These are phyloP conservation scores for Heliconius congener DNA, from an alignment of 1,140 invertebrate genomes.

Conservation along the genomic window DNA sequence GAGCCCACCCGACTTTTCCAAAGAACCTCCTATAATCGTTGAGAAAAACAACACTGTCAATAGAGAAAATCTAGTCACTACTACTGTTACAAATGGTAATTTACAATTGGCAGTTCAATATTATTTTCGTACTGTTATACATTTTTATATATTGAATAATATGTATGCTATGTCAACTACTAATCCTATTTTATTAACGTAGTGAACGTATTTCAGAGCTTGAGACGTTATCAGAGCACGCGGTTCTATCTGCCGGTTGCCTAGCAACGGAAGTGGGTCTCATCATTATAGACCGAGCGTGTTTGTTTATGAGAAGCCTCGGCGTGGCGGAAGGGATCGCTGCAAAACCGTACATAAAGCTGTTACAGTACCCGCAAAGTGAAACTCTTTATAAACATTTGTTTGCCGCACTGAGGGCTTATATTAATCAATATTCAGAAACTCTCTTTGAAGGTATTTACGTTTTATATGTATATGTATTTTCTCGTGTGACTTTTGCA, in stretches of 20 bases:
- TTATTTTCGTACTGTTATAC: background rate
- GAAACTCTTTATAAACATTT: constrained; percentile 94
- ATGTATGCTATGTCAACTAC: background rate
- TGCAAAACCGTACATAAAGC: constrained; percentile 91
- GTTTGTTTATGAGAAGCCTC: constrained; percentile 92
- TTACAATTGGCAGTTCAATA: background rate
- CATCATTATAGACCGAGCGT: constrained; percentile 91
- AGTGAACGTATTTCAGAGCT: constrained; percentile 74
- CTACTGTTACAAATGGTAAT: constrained; percentile 61
- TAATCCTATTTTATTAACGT: background rate
- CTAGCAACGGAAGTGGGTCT: constrained; percentile 95
- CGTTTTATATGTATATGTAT: background rate
- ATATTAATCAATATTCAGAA: constrained; percentile 94
- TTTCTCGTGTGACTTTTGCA: background rate
- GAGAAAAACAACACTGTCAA: constrained; percentile 81
- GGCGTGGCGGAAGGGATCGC: constrained; percentile 87
- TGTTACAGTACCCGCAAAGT: constrained; percentile 94
- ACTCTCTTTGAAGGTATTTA: constrained; percentile 89
- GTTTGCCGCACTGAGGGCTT: constrained; percentile 93
- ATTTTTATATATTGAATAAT: background rate
- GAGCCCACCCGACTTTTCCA: constrained; percentile 84
- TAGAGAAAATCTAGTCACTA: constrained; percentile 74
- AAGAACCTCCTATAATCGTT: constrained; percentile 76
- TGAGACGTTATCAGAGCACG: constrained; percentile 83
- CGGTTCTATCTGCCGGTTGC: constrained; percentile 91